These are phyloP conservation scores for Aurelia aurita complex sp. Pacific DNA, from an alignment of 30 jellyfish, hydroid and myxozoan genomes.

Conservation along the genomic window DNA sequence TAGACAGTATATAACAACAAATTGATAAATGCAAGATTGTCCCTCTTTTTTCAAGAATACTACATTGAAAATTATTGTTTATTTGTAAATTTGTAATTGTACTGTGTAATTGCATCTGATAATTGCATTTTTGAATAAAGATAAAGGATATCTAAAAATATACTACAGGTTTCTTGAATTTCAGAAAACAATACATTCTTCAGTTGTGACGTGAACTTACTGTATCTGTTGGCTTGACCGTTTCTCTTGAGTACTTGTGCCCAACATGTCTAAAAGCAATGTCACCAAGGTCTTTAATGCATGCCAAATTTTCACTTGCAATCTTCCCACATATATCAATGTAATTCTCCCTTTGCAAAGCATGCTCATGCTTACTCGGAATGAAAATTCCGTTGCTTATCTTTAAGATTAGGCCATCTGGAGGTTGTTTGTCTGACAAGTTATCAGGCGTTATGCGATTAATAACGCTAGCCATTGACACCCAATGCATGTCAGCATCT, in stretches of 20 bases:
- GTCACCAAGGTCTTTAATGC: not conserved
- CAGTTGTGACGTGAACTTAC: not conserved
- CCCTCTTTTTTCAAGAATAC: too few relatives aligned
- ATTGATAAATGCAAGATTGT: too few relatives aligned
- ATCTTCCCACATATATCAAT: not conserved
- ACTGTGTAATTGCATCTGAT: too few relatives aligned
- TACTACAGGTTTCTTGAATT: too few relatives aligned
- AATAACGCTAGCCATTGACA: not conserved
- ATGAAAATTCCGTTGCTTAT: not conserved
- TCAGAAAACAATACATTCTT: too few relatives aligned
- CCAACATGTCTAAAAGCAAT: not conserved
- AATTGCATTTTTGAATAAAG: too few relatives aligned
- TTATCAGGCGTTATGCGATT: not conserved
- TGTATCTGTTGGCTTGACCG: slow-evolving; percentile 4
- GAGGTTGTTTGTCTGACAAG: slow-evolving; percentile 5
- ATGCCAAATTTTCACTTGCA: not conserved
- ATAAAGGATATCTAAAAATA: too few relatives aligned
- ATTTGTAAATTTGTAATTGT: too few relatives aligned
- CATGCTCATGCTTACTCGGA: slow-evolving; percentile 1
- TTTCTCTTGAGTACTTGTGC: not conserved
- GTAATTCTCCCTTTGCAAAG: not conserved
- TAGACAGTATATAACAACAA: not conserved
- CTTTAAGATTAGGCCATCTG: not conserved
- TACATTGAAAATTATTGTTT: too few relatives aligned
- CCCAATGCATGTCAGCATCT: slow-evolving; percentile 8